phyloP scores from a whole-genome alignment of 2,797 vertebrate species.

The Petrocephalus schoutedeni region DNA sequence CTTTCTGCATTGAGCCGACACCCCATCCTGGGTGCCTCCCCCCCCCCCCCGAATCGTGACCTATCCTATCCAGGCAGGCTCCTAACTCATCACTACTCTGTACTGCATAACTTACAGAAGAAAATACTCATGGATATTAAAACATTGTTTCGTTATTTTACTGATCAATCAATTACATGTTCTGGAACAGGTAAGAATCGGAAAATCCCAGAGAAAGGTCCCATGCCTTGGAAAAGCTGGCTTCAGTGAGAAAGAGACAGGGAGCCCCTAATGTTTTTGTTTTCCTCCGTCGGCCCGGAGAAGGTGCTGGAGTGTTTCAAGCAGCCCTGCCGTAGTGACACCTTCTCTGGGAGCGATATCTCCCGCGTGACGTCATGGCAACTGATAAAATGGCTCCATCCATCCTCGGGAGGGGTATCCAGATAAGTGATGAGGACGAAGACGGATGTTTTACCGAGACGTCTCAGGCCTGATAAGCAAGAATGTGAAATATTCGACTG shows the following conservation, averaged over 20 bases:
- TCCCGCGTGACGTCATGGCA: not conserved
- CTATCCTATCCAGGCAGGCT: no score
- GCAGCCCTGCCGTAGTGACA: not conserved
- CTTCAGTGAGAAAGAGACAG: not conserved
- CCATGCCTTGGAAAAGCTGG: not conserved
- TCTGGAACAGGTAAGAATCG: not conserved
- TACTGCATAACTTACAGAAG: not conserved
- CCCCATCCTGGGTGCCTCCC: no score
- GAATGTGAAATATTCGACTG: not conserved
- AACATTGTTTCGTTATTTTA: not conserved
- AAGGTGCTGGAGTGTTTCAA: not conserved
- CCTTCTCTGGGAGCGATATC: not conserved
- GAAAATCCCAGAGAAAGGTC: not conserved
- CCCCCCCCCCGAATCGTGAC: no score
- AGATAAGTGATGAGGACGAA: not conserved
- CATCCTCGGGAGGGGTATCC: not conserved
- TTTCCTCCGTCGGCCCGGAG: not conserved
- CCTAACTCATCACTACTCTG: no score
- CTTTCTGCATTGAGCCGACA: no score
- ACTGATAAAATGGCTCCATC: slow-evolving; percentile 5
- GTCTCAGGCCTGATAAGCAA: not conserved
- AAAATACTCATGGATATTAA: not conserved
- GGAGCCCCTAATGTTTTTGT: not conserved
- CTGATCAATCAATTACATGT: not conserved
- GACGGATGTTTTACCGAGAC: not conserved